Percentiles rank a stretch among this genome's conserved stretches.
Evolutionary conservation across 2,888 invertebrate genomes (phyloP).

Genomic region (Oscheius onirici): DNA sequence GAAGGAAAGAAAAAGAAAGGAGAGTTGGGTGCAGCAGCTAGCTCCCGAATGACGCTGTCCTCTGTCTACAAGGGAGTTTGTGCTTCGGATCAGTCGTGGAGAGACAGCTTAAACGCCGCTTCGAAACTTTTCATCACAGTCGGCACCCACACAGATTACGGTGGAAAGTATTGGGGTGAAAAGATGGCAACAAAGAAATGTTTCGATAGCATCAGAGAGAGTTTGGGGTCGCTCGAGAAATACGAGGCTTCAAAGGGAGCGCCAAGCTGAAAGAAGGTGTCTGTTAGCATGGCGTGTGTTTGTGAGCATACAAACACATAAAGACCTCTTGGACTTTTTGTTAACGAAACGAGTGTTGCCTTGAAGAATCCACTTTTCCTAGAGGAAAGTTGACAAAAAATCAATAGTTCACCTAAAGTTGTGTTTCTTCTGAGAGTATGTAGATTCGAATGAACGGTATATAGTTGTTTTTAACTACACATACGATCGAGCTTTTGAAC

Average conservation of each 20-base stretch:
- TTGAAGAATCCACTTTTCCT: too few relatives aligned
- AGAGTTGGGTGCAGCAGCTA: neutral
- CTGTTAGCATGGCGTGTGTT: neutral
- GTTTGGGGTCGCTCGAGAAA: neutral
- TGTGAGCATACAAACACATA: slow-evolving; percentile 12
- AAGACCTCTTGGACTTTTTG: neutral
- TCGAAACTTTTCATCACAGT: slow-evolving; percentile 30
- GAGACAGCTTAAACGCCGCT: slow-evolving; percentile 16
- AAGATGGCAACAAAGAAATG: neutral
- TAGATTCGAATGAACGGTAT: too few relatives aligned
- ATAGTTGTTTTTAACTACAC: too few relatives aligned
- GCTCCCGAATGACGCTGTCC: slow-evolving; percentile 7
- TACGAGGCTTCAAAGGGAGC: neutral
- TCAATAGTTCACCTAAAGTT: too few relatives aligned
- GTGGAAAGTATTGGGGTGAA: neutral
- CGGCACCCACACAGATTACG: slow-evolving; percentile 21
- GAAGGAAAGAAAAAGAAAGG: neutral
- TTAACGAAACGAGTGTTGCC: too few relatives aligned
- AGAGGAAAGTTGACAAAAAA: too few relatives aligned
- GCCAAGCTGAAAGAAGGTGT: neutral
- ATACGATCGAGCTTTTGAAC: too few relatives aligned
- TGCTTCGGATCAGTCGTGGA: slow-evolving; percentile 15
- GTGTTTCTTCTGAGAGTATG: too few relatives aligned
- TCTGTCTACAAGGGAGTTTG: neutral
- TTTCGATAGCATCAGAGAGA: neutral